phyloP scores from a whole-genome alignment of 2,797 vertebrate species.

The Myotis planiceps region DNA sequence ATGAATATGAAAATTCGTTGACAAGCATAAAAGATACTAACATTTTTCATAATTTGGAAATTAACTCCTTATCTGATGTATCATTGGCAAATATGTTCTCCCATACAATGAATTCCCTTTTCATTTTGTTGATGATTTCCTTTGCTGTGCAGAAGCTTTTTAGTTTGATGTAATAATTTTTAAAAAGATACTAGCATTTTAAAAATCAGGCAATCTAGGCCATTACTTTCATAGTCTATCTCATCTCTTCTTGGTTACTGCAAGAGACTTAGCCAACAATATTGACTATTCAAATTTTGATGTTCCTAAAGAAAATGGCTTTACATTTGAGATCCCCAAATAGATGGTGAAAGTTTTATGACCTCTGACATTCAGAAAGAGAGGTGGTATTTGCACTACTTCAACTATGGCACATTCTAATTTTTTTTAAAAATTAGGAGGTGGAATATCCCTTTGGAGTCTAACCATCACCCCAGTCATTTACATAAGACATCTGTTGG shows the following conservation, averaged over 20 bases:
- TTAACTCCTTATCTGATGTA: background rate
- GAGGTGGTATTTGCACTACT: background rate
- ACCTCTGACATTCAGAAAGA: background rate
- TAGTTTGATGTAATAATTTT: background rate
- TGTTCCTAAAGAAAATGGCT: background rate
- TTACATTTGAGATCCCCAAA: background rate
- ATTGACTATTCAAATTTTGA: background rate
- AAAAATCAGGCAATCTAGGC: background rate
- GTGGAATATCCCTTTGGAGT: fast-evolving
- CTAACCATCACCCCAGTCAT: background rate
- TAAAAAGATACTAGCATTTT: background rate
- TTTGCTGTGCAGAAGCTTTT: background rate
- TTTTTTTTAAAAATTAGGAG: background rate
- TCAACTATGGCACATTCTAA: background rate
- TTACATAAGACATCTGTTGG: background rate
- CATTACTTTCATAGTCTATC: background rate
- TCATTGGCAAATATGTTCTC: background rate
- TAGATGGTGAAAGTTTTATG: background rate
- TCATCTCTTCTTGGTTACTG: background rate
- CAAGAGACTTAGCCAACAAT: background rate
- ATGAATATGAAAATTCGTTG: background rate
- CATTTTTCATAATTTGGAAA: background rate
- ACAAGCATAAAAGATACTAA: background rate
- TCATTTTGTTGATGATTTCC: background rate
- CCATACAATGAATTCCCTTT: background rate